Base-by-base conservation (phyloP, 2,888 invertebrate genomes). In the Eubasilissa splendida region DNA sequence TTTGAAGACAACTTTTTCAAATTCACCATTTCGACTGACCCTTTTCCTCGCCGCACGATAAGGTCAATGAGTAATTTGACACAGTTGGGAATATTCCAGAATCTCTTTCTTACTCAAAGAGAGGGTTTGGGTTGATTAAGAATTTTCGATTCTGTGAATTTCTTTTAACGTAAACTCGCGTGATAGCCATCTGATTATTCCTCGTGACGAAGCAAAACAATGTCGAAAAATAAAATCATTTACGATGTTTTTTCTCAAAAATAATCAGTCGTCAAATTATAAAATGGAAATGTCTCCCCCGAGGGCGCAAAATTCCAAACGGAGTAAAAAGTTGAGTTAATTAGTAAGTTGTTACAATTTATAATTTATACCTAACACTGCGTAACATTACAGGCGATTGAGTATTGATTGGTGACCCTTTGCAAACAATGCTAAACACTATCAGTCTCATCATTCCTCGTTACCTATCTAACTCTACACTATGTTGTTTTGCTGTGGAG, bases 61-160 rank as follows among this genome's bases (percentile, higher is more conserved):
- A 76, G 76, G 76, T 66, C 76, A 76, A 76, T 66, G 65, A 76
- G 66, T 65, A 66, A 76, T 66, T 53, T 65, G 76, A 66, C 76
- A 76, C 14, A 76, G 76, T 76, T 76, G 76, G 54, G n/a, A 66
- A 76, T 14, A 56, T 76, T 76, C 12, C 54, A 70, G 54, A 70
- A 70, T n/a, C 9, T 42, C 22, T 7, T 7, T 42, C 42, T 42
- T 42, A 42, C 42, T 42, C 42, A 42, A 42, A 22, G 42, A 7
- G 42, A 4, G 42, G 42, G 42, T 42, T 42, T 42, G 42, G 42
- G 42, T 42, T 42, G 42, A 42, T 42, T 42, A 42, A 42, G 42
- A 42, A 42, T 42, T 42, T 42, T 7, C 42, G 42, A 42, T 42
- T 42, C 42, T 4, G 42, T 7, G 42, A 42, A 42, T 42, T 42